Conservation (phyloP, 1,140 invertebrate genomes). For the Drosophila tani region DNA sequence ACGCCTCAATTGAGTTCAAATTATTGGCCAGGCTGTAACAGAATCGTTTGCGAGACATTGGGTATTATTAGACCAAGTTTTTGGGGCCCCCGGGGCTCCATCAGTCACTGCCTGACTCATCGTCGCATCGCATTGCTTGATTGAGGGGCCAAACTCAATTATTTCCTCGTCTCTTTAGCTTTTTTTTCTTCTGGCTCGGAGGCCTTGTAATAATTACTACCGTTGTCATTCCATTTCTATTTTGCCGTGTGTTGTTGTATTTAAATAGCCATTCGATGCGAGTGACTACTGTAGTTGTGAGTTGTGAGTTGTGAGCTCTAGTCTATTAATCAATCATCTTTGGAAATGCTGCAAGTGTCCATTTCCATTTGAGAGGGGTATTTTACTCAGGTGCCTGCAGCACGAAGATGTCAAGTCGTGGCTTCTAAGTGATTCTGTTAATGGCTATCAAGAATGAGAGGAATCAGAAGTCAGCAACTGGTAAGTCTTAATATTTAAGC, state of each 20-base stretch:
- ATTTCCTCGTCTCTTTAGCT: constrained; percentile 6
- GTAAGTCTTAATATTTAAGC: neutral
- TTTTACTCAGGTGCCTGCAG: constrained; percentile 20
- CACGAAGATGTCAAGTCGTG: constrained; percentile 32
- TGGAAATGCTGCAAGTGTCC: constrained; percentile 54
- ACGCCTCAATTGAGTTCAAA: constrained; percentile 19
- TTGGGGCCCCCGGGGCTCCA: constrained; percentile 16
- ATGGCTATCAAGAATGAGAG: constrained; percentile 3
- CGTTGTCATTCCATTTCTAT: constrained; percentile 39
- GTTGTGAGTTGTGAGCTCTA: constrained; percentile 1
- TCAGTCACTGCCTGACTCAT: constrained; percentile 35
- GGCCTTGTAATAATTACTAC: constrained; percentile 67
- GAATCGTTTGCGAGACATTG: constrained; percentile 11
- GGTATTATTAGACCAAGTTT: constrained; percentile 41
- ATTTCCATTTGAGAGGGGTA: constrained; percentile 20
- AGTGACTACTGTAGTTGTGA: constrained; percentile 43
- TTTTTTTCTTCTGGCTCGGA: constrained; percentile 4
- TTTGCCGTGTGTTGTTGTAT: constrained; percentile 43
- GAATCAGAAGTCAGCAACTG: neutral
- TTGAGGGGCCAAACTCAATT: constrained; percentile 15
- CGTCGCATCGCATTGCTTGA: constrained; percentile 4
- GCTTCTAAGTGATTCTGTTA: constrained; percentile 29
- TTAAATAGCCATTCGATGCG: constrained; percentile 70
- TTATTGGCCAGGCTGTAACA: constrained; percentile 5
- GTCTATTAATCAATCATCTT: constrained; percentile 79